Evolutionary conservation across 1,140 invertebrate species (phyloP).

Genomic region (Drosophila sproati): DNA sequence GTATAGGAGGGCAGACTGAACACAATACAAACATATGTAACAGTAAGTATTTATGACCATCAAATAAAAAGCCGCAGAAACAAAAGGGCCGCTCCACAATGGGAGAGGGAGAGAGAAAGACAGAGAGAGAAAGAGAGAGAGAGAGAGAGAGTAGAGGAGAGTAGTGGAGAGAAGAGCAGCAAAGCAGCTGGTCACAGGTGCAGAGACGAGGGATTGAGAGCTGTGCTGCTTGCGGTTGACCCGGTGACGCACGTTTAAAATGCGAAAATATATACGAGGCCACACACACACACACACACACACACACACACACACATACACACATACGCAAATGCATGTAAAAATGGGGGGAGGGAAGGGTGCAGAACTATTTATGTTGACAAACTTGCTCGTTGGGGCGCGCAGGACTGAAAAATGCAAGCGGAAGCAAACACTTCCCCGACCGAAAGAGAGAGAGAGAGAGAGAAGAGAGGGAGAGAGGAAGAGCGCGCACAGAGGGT

Average conservation of each 20-base stretch:
- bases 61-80: conserved; percentile 64
- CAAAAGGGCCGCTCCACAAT: conserved; percentile 20
- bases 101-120: background rate
- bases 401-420: conserved; percentile 52
- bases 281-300: conserved; percentile 33
- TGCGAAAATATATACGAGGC: conserved; percentile 75
- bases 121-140: background rate
- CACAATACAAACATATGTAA: conserved; percentile 68
- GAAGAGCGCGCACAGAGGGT: background rate
- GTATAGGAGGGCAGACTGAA: conserved; percentile 9
- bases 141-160: background rate
- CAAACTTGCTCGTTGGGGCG: conserved; percentile 40
- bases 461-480: background rate
- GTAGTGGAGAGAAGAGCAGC: background rate
- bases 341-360: background rate
- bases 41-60: conserved; percentile 76
- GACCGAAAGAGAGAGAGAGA: background rate
- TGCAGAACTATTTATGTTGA: conserved; percentile 61
- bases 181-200: background rate
- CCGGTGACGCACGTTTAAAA: conserved; percentile 75
- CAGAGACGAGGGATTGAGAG: conserved; percentile 17
- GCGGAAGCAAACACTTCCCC: conserved; percentile 62
- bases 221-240: conserved; percentile 64
- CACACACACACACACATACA: conserved; percentile 28
- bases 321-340: conserved; percentile 24